Evolutionary conservation across 2,113 vertebrate genomes (phyloP).

Genomic region (Kryptolebias marmoratus): DNA sequence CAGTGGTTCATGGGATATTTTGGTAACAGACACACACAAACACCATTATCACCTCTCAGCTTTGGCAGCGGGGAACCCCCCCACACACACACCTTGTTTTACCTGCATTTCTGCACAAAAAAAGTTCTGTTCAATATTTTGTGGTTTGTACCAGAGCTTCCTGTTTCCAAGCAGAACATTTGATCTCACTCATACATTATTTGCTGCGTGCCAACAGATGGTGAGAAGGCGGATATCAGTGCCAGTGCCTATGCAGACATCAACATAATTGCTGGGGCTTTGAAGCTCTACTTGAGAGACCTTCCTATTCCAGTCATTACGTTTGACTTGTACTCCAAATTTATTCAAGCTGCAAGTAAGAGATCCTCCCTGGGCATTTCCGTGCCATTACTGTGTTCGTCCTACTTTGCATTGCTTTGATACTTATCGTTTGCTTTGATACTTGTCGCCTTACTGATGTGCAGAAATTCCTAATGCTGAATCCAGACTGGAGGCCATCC

Average conservation of each 20-base stretch:
- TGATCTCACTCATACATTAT: slow-evolving; percentile 14
- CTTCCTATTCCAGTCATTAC: slow-evolving; percentile 96
- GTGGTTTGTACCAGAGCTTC: neutral
- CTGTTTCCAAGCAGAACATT: neutral
- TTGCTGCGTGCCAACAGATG: slow-evolving; percentile 83
- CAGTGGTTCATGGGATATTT: too few relatives aligned
- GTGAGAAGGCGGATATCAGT: slow-evolving; percentile 95
- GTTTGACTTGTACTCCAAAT: slow-evolving; percentile 93
- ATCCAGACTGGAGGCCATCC: slow-evolving; percentile 92
- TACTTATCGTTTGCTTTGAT: slow-evolving; percentile 34
- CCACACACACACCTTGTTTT: slow-evolving; percentile 18
- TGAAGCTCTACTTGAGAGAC: slow-evolving; percentile 97
- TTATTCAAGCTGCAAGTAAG: slow-evolving; percentile 97
- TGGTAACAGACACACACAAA: too few relatives aligned
- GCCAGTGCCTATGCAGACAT: slow-evolving; percentile 91
- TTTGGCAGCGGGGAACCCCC: neutral
- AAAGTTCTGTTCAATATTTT: neutral
- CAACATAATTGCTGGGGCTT: slow-evolving; percentile 94
- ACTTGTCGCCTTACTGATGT: slow-evolving; percentile 26
- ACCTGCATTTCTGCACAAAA: neutral
- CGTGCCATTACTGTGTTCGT: neutral
- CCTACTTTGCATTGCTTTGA: slow-evolving; percentile 16
- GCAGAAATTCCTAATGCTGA: slow-evolving; percentile 90
- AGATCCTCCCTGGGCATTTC: slow-evolving; percentile 22
- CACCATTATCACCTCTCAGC: too few relatives aligned